Evolutionary conservation across 1,140 invertebrate genomes (phyloP), one percentile per base, ranked within the genome.

Genomic region (Drosophila leontia): DNA sequence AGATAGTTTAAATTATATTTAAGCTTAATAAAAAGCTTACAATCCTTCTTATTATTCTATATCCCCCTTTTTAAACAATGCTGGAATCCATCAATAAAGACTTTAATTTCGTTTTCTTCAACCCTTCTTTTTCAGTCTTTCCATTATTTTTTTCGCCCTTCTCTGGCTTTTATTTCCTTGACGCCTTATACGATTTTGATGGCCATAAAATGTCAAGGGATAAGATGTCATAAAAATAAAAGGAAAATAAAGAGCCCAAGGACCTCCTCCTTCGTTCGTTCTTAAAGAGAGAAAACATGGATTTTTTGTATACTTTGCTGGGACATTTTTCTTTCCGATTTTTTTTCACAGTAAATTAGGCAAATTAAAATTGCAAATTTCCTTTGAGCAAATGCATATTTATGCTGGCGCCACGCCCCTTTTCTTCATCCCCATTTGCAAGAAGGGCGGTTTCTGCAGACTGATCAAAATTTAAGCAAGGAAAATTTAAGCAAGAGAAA

Each of bases 131-230:
- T 39, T 13, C 23, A 13, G 19, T 35, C 47, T 67, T 67, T 42
- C 23, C 13, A 6, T 26, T 12, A 6, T 56, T 39, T 55, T 37
- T 29, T 15, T 12, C 4, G 26, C 35, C 41, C 34, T 50, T 23
- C 19, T 26, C 37, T 68, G 47, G 26, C 60, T 50, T 68, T 71
- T 71, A 53, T 68, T 55, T 44, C 47, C 26, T 78, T 63, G 80
- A 44, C 80, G 63, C 44, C 60, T 63, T 62, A 83, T 83, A 71
- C 45, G 80, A 83, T 68, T 84, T 80, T 84, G 71, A 84, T 82
- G 80, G 62, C 72, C 81, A 84, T 84, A 84, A 84, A 84, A 51
- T 64, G 62, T 55, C 67, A 57, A 63, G 57, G 77, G 77, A 80
- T 80, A 84, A 72, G 56, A 45, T 45, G 76, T 62, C 62, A 84